Conservation (phyloP, 1,140 invertebrate species). For the Aphelinus atriplicis region DNA sequence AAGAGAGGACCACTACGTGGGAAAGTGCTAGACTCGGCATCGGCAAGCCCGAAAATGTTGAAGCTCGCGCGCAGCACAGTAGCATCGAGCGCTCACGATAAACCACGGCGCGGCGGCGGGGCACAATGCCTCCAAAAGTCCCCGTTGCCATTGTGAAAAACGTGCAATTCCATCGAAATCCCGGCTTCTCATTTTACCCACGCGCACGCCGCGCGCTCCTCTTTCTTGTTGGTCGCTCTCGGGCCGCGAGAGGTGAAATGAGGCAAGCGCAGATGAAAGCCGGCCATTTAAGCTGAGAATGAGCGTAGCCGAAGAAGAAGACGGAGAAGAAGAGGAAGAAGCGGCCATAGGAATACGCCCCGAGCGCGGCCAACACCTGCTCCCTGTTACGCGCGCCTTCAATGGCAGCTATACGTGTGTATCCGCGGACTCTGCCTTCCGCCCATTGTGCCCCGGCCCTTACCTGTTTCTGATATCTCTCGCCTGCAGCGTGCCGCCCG, state of each 20-base stretch:
- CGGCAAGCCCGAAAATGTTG: no score
- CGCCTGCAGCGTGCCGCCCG: no score
- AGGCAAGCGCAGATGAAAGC: conserved; percentile 25
- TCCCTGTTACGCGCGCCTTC: conserved; percentile 12
- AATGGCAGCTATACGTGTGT: not conserved
- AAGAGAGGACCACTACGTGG: no score
- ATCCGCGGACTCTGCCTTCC: no score
- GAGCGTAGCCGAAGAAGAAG: not conserved
- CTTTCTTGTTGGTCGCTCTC: not conserved
- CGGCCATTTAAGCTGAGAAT: conserved; percentile 12
- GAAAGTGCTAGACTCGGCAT: no score
- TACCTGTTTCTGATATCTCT: no score
- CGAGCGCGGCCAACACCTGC: conserved; percentile 46
- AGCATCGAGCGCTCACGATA: conserved; percentile 1
- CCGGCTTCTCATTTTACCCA: conserved; percentile 33
- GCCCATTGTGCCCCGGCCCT: no score
- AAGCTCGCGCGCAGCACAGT: no score
- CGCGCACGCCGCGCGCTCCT: conserved; percentile 1
- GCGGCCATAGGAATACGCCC: not conserved
- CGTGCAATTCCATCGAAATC: conserved; percentile 39
- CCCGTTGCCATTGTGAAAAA: conserved; percentile 16
- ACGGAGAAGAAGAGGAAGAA: conserved; percentile 1
- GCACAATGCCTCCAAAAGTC: not conserved
- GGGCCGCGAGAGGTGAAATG: conserved; percentile 20
- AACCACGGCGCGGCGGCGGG: conserved; percentile 4